Evolutionary conservation across 2,113 vertebrate species (phyloP).

Genomic region (Hyperoodon ampullatus): DNA sequence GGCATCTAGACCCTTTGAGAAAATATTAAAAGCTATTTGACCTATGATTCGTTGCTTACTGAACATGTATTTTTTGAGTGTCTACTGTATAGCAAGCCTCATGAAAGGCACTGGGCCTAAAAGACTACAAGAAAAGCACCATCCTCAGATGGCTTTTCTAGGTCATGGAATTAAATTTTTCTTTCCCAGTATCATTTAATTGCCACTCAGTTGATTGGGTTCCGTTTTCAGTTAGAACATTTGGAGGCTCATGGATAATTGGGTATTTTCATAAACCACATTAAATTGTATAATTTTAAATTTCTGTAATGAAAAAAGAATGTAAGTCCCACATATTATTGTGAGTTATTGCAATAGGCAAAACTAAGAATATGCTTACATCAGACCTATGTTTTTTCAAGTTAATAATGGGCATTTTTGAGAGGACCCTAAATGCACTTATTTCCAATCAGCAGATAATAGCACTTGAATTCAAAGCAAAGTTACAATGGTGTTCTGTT

Average conservation of each 20-base stretch:
- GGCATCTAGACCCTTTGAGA: conserved; percentile 87
- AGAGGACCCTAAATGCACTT: background rate
- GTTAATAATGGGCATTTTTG: background rate
- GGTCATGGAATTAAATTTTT: conserved; percentile 14
- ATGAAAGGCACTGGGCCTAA: background rate
- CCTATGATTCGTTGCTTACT: background rate
- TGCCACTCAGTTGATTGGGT: background rate
- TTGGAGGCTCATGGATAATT: background rate
- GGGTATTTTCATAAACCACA: background rate
- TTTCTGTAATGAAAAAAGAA: conserved; percentile 2
- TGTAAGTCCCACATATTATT: background rate
- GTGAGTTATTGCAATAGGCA: background rate
- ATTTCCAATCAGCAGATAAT: conserved; percentile 76
- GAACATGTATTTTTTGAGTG: background rate
- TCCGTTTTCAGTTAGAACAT: background rate
- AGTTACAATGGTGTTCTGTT: background rate
- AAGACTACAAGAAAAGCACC: background rate
- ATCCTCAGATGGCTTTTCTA: background rate
- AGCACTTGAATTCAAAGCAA: conserved; percentile 12
- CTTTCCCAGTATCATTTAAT: background rate
- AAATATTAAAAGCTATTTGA: background rate
- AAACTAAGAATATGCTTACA: conserved; percentile 17
- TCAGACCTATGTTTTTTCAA: background rate
- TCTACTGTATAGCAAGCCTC: background rate
- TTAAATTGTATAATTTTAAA: conserved; percentile 5